Evolutionary conservation across 2,113 vertebrate species (phyloP).

Genomic region (Pygoscelis antarcticus): DNA sequence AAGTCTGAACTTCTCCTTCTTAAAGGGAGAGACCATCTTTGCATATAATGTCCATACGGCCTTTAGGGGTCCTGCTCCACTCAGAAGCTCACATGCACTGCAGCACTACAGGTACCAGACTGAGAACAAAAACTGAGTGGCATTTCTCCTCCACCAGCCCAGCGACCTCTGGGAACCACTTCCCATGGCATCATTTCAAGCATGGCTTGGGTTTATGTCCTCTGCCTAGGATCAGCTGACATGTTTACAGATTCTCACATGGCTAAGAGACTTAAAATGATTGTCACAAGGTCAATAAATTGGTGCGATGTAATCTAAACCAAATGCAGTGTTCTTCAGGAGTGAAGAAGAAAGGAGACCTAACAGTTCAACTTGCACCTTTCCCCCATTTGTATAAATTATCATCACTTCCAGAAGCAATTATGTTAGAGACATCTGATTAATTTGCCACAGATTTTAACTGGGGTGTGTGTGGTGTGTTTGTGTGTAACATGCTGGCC

Average conservation of each 20-base stretch:
- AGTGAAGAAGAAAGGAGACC: neutral
- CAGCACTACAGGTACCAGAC: neutral
- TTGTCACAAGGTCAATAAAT: neutral
- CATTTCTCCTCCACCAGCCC: neutral
- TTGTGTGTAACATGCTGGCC: neutral
- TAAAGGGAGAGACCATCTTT: neutral
- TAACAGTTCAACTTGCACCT: neutral
- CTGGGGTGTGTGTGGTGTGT: too few relatives aligned
- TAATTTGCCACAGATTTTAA: neutral
- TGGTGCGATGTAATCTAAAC: slow-evolving; percentile 6
- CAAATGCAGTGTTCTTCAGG: neutral
- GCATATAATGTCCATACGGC: rapidly evolving
- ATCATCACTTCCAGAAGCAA: neutral
- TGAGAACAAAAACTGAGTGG: neutral
- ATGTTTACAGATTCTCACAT: neutral
- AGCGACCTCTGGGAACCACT: rapidly evolving
- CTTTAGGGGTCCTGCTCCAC: neutral
- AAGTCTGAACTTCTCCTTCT: neutral
- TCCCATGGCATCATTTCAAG: neutral
- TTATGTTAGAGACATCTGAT: neutral
- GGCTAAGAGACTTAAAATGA: neutral
- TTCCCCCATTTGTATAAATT: neutral
- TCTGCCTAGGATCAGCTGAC: neutral
- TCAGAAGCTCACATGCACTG: neutral
- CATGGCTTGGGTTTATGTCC: neutral